Base-by-base conservation (phyloP, 2,113 vertebrate species). In the Antechinus flavipes region DNA sequence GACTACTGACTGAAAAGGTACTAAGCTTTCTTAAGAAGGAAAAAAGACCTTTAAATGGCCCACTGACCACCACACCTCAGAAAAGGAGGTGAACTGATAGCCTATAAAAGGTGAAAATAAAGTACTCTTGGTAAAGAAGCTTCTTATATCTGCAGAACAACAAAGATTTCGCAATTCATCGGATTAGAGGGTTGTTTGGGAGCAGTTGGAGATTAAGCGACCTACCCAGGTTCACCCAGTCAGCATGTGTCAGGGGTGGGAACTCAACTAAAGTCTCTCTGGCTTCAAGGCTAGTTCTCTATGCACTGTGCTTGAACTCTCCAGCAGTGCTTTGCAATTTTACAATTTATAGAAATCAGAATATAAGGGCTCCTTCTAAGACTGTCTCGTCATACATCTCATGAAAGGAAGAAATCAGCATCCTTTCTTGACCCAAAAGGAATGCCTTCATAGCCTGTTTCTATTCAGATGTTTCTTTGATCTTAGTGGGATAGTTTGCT, bases 391-490 rank as follows among this genome's bases (percentile, higher is more conserved):
- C 10, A 30, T 47, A 2, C 26, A 12, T 35, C 84, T 54, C 52
- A 23, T 42, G 49, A 30, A 61, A 89, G 30, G 96, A 68, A 95
- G 91, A 95, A 94, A 94, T 0, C 58, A 96, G 95, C 91, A 93
- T 52, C 56, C 90, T 95, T 90, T 97, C 96, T 97, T 94, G 91
- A 92, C 42, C 93, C 94, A 94, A 53, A 89, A 89, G 54, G 91
- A 95, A 49, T 61, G 94, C 7, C 93, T 53, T 93, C 94, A 7
- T 3, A 26, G 54, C 92, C 95, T 96, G 54, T 93, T 97, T 46
- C 95, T 50, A 54, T 27, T 89, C 91, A 97, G 96, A 93, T 22
- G 58, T 54, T 93, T 61, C 94, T 93, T 92, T 97, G 54, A 94
- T 91, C 93, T 97, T 96, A 94, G 93, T 89, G 94, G 90, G 55